phyloP scores from a whole-genome alignment of 1,140 invertebrate genomes.

The Drosophila malerkotliana region DNA sequence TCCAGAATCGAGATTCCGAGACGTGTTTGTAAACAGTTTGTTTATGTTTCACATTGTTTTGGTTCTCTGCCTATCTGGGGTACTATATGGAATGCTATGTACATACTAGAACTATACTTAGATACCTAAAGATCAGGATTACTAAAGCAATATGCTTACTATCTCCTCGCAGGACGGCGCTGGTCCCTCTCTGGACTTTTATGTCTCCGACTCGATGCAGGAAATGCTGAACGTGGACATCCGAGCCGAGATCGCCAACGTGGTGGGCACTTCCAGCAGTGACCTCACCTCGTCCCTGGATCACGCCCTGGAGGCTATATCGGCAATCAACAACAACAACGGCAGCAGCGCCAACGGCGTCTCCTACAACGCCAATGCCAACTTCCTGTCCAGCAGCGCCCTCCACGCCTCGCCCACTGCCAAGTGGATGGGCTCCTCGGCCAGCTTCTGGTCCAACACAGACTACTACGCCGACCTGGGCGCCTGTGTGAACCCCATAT shows the following conservation, averaged over 20 bases:
- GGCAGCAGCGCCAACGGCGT: slow-evolving; percentile 18
- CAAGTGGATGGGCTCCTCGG: slow-evolving; percentile 85
- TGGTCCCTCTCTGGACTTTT: slow-evolving; percentile 86
- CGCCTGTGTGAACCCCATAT: slow-evolving; percentile 91
- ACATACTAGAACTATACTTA: too few relatives aligned
- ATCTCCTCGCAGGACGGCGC: slow-evolving; percentile 84
- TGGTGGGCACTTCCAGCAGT: slow-evolving; percentile 87
- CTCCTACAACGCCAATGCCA: slow-evolving; percentile 57
- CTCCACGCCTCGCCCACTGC: slow-evolving; percentile 73
- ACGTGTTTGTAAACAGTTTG: slow-evolving; percentile 27
- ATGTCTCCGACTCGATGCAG: slow-evolving; percentile 88
- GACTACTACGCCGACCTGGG: slow-evolving; percentile 90
- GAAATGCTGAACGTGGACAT: slow-evolving; percentile 93
- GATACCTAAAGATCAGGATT: too few relatives aligned
- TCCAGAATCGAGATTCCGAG: slow-evolving; percentile 24
- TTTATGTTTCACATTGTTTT: slow-evolving; percentile 25
- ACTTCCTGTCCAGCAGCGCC: slow-evolving; percentile 51
- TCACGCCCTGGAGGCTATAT: slow-evolving; percentile 71
- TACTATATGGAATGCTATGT: too few relatives aligned
- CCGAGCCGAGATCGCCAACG: slow-evolving; percentile 91
- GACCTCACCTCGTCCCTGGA: slow-evolving; percentile 85
- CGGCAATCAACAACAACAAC: slow-evolving; percentile 55
- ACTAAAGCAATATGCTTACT: slow-evolving; percentile 5
- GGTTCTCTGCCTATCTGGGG: not conserved
- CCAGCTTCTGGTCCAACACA: slow-evolving; percentile 88